phyloP scores from a whole-genome alignment of 2,113 vertebrate genomes.

The Poecile atricapillus region DNA sequence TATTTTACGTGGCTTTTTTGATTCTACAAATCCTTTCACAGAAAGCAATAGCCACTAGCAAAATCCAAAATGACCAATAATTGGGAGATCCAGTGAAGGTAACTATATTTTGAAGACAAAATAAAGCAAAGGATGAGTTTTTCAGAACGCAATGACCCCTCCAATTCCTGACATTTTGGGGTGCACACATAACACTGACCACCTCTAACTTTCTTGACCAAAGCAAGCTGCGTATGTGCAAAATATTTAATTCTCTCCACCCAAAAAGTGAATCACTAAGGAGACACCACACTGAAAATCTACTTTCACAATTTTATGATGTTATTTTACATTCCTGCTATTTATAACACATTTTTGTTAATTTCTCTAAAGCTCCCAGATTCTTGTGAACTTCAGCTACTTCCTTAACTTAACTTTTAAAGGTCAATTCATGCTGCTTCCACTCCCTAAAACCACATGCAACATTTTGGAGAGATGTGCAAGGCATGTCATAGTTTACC shows the following conservation, averaged over 20 bases:
- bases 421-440: neutral
- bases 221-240: accelerated
- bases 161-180: neutral
- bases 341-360: neutral
- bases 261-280: neutral
- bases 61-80: neutral
- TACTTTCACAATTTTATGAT: neutral
- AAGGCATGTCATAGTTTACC: neutral
- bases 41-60: neutral
- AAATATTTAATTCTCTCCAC: neutral
- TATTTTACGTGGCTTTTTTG: neutral
- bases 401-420: neutral
- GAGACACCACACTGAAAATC: neutral
- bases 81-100: neutral
- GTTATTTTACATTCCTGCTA: neutral
- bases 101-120: neutral
- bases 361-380: neutral
- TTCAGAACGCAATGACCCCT: neutral
- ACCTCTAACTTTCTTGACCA: neutral
- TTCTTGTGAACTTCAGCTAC: neutral
- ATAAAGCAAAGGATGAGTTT: neutral
- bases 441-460: neutral
- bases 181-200: neutral
- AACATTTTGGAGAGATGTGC: neutral
- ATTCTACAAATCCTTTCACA: neutral